Conservation (phyloP, 2,113 vertebrate species). For the Chauna torquata region DNA sequence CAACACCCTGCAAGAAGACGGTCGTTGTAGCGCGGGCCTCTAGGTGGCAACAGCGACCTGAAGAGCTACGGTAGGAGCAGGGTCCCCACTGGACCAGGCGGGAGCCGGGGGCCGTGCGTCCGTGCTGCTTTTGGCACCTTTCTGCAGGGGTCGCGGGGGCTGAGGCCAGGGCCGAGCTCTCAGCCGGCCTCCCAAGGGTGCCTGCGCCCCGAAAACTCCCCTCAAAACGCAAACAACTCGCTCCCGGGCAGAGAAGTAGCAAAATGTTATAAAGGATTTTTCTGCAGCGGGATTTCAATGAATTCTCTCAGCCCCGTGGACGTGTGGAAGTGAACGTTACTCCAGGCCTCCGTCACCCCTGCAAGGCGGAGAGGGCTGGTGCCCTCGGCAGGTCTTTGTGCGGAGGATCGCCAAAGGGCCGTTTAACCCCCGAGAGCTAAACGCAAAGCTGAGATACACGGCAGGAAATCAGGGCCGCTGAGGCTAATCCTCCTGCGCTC, state of each 20-base stretch:
- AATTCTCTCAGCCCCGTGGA: neutral
- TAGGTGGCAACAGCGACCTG: constrained; percentile 67
- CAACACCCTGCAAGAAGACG: neutral
- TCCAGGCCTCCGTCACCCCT: neutral
- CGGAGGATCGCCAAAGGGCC: neutral
- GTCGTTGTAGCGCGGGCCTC: neutral
- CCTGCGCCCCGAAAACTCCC: neutral
- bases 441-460: neutral
- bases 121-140: neutral
- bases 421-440: rapidly evolving
- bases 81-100: neutral
- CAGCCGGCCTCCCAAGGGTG: neutral
- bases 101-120: neutral
- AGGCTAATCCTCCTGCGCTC: neutral
- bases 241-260: rapidly evolving
- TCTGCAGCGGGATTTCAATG: rapidly evolving
- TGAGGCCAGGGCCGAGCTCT: neutral
- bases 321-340: neutral
- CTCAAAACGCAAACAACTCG: rapidly evolving
- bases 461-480: neutral
- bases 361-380: rapidly evolving
- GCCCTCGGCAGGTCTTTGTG: neutral
- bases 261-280: neutral
- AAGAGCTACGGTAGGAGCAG: neutral
- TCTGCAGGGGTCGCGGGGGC: neutral